Evolutionary conservation across 2,888 invertebrate genomes (phyloP).

Genomic region (Limnephilus lunatus): DNA sequence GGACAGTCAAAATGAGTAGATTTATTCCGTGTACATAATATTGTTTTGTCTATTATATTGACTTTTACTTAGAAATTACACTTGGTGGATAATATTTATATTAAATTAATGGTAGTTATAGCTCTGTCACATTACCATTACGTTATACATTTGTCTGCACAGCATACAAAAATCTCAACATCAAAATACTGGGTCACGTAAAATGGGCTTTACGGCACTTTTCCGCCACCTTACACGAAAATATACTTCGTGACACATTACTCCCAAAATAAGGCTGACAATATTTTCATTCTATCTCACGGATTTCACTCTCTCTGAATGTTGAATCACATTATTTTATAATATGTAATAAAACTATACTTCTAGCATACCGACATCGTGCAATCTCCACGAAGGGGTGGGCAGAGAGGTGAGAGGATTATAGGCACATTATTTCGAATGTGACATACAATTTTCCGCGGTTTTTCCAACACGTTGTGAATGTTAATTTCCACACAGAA

Average conservation of each 20-base stretch:
- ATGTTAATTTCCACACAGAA: neutral
- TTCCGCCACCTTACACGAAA: neutral
- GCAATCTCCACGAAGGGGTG: neutral
- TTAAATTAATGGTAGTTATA: too few species aligned
- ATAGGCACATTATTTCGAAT: neutral
- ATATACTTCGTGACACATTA: neutral
- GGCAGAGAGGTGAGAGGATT: slow-evolving; percentile 2
- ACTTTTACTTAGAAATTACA: too few species aligned
- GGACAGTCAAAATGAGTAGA: too few species aligned
- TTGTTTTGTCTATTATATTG: too few species aligned
- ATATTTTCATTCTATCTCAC: neutral
- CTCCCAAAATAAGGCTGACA: neutral
- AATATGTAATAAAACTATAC: neutral
- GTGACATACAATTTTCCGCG: neutral
- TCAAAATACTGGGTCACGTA: neutral
- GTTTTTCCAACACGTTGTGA: neutral
- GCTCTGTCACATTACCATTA: too few species aligned
- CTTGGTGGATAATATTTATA: too few species aligned
- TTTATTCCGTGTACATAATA: too few species aligned
- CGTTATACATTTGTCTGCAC: too few species aligned
- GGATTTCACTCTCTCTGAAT: neutral
- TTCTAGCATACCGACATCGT: neutral
- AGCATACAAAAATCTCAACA: neutral
- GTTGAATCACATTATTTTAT: neutral
- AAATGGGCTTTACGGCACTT: neutral